Conservation (phyloP, 2,888 invertebrate genomes). For the Dromius quadrimaculatus region DNA sequence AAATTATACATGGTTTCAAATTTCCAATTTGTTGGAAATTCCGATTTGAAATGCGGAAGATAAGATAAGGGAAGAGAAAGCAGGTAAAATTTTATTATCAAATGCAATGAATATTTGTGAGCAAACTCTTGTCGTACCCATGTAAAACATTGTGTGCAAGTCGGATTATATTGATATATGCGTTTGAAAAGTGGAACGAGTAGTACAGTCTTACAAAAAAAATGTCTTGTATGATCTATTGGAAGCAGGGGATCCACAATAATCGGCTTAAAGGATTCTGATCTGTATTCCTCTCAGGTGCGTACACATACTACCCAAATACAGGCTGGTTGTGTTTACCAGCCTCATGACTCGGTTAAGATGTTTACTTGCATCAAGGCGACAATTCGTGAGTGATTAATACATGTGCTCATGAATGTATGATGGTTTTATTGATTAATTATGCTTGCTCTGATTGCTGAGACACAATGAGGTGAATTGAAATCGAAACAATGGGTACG, state of each 20-base stretch:
- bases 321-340: background rate
- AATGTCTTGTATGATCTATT: conserved; percentile 48
- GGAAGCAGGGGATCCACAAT: conserved; percentile 43
- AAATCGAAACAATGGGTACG: too few relatives aligned
- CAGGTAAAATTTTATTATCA: too few relatives aligned
- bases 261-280: conserved; percentile 50
- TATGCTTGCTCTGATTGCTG: conserved; percentile 19
- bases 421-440: conserved; percentile 35
- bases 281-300: conserved; percentile 23
- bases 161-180: conserved; percentile 46
- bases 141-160: conserved; percentile 36
- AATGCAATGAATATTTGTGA: too few relatives aligned
- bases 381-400: conserved; percentile 6
- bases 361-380: conserved; percentile 10
- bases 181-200: conserved; percentile 39
- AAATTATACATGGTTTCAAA: too few relatives aligned
- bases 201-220: too few relatives aligned
- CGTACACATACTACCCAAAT: background rate
- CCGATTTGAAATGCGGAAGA: too few relatives aligned
- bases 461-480: background rate
- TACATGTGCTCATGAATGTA: conserved; percentile 21
- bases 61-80: too few relatives aligned
- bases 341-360: background rate
- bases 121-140: background rate
- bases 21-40: too few relatives aligned